Evolutionary conservation across 1,140 invertebrate genomes (phyloP), one percentile per base, ranked within the genome.

Genomic region (Palaemon carinicauda): DNA sequence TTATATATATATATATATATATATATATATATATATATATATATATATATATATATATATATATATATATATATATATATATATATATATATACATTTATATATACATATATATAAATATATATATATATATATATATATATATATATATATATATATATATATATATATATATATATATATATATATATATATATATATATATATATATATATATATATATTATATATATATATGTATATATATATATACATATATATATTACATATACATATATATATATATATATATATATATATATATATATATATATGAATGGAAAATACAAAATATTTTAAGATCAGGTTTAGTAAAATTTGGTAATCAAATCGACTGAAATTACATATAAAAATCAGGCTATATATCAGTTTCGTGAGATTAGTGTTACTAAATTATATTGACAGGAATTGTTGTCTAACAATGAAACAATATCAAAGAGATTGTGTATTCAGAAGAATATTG

Each of bases 21-120:
- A 60, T 60, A 60, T 60, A 60, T 60, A 60, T 60, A 60, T 60
- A 60, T 60, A 60, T 60, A 60, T 60, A 60, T 60, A 60, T 60
- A 60, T 60, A 60, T 60, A 60, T 60, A 60, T 60, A 60, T 60
- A 60, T 60, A 60, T 60, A 60, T 60, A 60, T 60, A 60, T 60
- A 60, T 60, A 60, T 60, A 60, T 60, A 60, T 60, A 60, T 60
- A 14, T 60, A 60, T 60, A 60, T 60, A 60, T 60, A 24, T 60
- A 60, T 60, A 60, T 60, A 60, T 24, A 60, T 60, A 60, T 60
- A 60, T 60, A 60, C 14, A 60, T 60, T 4, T 60, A 60, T 4
- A 60, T 60, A 60, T 60, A 60, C 14, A 60, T 60, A 60, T 60
- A 60, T 60, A 60, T 60, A 60, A 4, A 60, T 60, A 60, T 60